phyloP scores from a whole-genome alignment of 1,140 invertebrate genomes.

The Aleiodes sp. region DNA sequence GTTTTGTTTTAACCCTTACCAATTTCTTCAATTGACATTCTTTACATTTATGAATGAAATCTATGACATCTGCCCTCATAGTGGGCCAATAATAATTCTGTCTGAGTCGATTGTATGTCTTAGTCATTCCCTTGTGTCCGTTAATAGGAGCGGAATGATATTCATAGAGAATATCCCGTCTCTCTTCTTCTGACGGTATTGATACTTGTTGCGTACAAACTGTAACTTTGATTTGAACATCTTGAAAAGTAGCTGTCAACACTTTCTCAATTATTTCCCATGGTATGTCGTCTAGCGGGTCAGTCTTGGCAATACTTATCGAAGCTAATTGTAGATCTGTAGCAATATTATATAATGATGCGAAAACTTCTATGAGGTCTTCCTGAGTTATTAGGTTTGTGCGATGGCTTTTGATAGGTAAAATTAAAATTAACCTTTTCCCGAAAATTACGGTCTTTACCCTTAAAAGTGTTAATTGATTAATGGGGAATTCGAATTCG shows the following conservation, averaged over 20 bases:
- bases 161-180: neutral
- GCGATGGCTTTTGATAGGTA: no score
- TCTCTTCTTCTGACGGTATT: neutral
- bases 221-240: neutral
- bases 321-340: neutral
- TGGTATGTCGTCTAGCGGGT: neutral
- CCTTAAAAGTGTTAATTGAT: neutral
- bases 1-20: no score
- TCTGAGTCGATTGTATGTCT: neutral
- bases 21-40: no score
- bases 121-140: slow-evolving; percentile 7
- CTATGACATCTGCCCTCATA: neutral
- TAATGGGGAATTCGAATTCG: neutral
- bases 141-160: neutral
- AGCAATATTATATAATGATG: neutral
- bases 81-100: slow-evolving; percentile 12
- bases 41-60: no score
- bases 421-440: neutral
- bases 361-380: neutral
- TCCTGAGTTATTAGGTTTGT: neutral
- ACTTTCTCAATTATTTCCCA: neutral
- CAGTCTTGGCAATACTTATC: slow-evolving; percentile 14
- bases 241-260: neutral
- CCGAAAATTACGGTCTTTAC: neutral
- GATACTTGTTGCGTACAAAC: neutral